A percentile compares a stretch with the other conserved stretches of the same genome.
Conservation (phyloP, 2,888 invertebrate genomes). For the Meta bourneti region DNA sequence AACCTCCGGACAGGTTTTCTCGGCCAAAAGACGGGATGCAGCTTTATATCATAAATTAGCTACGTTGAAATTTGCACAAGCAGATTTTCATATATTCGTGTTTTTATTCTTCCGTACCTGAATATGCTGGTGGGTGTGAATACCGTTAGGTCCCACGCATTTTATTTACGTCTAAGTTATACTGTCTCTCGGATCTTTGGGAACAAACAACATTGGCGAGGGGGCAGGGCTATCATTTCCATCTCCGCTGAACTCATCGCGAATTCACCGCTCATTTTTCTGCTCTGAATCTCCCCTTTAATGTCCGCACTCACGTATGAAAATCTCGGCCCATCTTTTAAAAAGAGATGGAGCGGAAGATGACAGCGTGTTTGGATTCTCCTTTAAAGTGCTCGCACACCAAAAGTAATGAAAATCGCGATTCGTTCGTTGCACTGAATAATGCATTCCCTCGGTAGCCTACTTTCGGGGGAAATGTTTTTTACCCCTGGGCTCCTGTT, state of each 20-base stretch:
- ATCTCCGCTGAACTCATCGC: conserved; percentile 11
- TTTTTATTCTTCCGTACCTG: too few species aligned
- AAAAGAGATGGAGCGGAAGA: conserved; percentile 21
- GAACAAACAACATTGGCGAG: background rate
- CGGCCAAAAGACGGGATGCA: too few species aligned
- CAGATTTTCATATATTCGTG: too few species aligned
- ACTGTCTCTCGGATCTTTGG: background rate
- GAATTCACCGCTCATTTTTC: conserved; percentile 32
- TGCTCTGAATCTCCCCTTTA: conserved; percentile 51
- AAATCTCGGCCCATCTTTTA: conserved; percentile 36
- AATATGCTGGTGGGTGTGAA: too few species aligned
- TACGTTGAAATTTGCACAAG: too few species aligned
- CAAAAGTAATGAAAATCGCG: conserved; percentile 41
- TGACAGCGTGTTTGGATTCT: conserved; percentile 38
- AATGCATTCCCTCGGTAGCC: conserved; percentile 14
- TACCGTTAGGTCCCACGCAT: too few species aligned
- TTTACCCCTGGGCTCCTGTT: background rate
- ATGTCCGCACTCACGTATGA: conserved; percentile 33
- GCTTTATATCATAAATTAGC: too few species aligned
- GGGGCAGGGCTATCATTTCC: background rate
- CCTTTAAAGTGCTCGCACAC: conserved; percentile 12
- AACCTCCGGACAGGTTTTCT: too few species aligned
- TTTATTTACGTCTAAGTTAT: too few species aligned
- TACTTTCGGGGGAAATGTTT: background rate
- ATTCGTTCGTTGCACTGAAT: conserved; percentile 34